These are phyloP conservation scores for Notolabrus celidotus DNA, from an alignment of 2,797 vertebrate genomes.

Conservation along the genomic window DNA sequence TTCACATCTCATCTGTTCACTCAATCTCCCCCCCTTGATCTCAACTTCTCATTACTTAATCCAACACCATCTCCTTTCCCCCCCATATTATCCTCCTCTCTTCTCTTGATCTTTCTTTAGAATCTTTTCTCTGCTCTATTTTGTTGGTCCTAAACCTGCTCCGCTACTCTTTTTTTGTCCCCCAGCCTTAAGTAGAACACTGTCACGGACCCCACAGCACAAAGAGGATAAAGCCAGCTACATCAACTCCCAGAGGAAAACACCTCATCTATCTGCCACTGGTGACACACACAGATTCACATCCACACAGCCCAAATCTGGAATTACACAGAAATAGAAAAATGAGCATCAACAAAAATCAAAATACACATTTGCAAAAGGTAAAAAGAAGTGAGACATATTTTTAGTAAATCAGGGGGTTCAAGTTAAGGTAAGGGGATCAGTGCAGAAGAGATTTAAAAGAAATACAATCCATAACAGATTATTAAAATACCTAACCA, in stretches of 20 bases:
- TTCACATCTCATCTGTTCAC: not conserved
- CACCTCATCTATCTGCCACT: conserved; percentile 7
- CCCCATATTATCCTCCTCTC: too few species aligned
- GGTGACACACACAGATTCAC: not conserved
- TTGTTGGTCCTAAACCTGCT: not conserved
- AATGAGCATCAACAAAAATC: not conserved
- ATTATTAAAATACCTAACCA: not conserved
- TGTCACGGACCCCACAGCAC: conserved; percentile 11
- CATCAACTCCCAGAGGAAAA: conserved; percentile 12
- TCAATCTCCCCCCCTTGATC: conserved; percentile 1
- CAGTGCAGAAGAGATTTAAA: not conserved
- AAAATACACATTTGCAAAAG: conserved; percentile 3
- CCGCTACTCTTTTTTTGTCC: conserved; percentile 3
- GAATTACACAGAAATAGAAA: not conserved
- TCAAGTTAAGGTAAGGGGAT: conserved; percentile 18
- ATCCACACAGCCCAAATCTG: not conserved
- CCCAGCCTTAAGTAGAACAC: conserved; percentile 1
- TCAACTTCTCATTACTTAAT: not conserved
- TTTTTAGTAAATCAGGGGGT: conserved; percentile 1
- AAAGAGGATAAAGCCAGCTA: conserved; percentile 22
- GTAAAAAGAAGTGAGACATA: not conserved
- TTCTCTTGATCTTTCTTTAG: too few species aligned
- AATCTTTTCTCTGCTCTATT: not conserved
- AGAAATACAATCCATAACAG: too few species aligned
- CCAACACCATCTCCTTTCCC: not conserved